Base-by-base conservation (phyloP, 2,888 invertebrate genomes). In the Pimpla rufipes region DNA sequence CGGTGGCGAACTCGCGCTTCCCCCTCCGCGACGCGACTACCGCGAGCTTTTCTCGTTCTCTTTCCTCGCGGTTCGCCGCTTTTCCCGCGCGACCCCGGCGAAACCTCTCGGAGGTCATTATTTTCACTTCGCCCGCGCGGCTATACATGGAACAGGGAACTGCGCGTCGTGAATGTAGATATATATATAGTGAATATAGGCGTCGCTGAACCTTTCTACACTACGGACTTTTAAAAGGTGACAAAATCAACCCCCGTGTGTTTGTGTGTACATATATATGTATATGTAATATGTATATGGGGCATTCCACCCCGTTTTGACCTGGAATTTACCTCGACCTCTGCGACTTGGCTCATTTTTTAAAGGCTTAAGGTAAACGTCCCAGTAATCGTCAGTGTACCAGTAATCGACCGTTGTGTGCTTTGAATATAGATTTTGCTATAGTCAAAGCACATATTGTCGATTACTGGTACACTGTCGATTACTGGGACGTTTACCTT, bases 161-260 rank as follows among this genome's bases (percentile, higher is more conserved):
- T n/a, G n/a, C n/a, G n/a, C n/a, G n/a, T n/a, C n/a, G n/a, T n/a
- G n/a, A 16, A 13, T 67, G 57, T 67, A 18, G 29, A 21, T n/a
- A n/a, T 79, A 10, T 40, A 70, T 71, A 47, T 66, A 57, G 55
- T n/a, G n/a, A n/a, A 42, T 71, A 76, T 68, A 68, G 40, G n/a
- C 57, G 64, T 57, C 62, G 67, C 59, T 73, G 67, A 59, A 76
- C 47, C 80, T 74, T 84, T 84, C 71, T 74, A 74, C 70, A 47
- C 71, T 74, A 74, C 70, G 52, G 62, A 59, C 81, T 88, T 91
- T 90, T 90, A 89, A 90, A 90, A 92, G 91, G 91, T 90, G 92
- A 92, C 92, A 83, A 86, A 85, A 77, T 81, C 79, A 85, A 78
- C 78, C 85, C 82, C 84, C 78, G 85, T 87, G 88, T 88, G 88